Percentiles rank a stretch among this genome's conserved stretches.
Conservation (phyloP, 2,888 invertebrate genomes). For the Callinectes sapidus region DNA sequence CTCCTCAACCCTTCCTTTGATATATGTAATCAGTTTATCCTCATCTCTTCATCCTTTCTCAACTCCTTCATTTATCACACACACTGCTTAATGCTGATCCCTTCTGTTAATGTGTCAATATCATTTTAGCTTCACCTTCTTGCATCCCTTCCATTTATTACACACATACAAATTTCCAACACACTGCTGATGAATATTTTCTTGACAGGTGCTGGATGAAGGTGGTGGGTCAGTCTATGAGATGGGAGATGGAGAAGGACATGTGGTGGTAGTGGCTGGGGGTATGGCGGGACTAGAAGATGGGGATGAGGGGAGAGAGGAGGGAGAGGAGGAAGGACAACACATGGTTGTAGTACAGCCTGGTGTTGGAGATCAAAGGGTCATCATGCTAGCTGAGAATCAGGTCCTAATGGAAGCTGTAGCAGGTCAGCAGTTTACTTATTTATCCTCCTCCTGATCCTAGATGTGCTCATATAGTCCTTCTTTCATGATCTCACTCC, state of each 20-base stretch:
- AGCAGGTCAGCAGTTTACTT: conserved; percentile 52
- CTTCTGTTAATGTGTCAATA: no score
- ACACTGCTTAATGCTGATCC: no score
- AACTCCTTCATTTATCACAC: no score
- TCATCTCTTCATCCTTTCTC: no score
- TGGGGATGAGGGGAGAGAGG: conserved; percentile 8
- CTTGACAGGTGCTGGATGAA: conserved; percentile 44
- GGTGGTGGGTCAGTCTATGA: conserved; percentile 64
- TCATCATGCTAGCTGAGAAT: conserved; percentile 60
- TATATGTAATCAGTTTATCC: no score
- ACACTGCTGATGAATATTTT: background rate
- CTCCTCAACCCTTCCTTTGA: background rate
- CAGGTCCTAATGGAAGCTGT: conserved; percentile 57
- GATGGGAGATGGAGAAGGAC: conserved; percentile 66
- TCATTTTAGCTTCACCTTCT: no score
- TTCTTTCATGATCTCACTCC: background rate
- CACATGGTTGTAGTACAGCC: conserved; percentile 62
- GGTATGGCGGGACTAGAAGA: conserved; percentile 51
- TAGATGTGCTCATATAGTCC: background rate
- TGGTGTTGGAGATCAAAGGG: conserved; percentile 49
- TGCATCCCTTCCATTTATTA: no score
- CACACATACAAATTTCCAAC: no score
- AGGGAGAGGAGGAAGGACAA: conserved; percentile 6
- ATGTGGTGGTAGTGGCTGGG: conserved; percentile 62
- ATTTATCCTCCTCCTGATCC: conserved; percentile 14